Base-by-base conservation (phyloP, 2,113 vertebrate species). In the Mesembrinibis cayennensis region DNA sequence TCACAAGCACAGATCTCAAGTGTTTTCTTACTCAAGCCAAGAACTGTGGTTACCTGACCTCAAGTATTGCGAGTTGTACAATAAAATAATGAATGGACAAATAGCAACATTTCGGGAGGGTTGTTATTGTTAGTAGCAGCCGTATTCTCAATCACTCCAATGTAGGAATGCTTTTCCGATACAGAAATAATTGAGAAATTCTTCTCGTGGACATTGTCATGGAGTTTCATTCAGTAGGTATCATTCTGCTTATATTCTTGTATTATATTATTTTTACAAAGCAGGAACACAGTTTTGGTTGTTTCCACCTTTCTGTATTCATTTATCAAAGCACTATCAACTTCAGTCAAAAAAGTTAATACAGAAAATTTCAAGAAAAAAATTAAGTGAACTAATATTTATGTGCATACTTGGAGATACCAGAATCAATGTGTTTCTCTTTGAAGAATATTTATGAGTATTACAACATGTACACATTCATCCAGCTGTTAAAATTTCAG, bases 91-190 rank as follows among this genome's bases (percentile, higher is more conserved):
- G 7, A 91, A 67, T 5, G 9, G 9, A 34, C 42, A 63, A 63
- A 58, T 9, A 44, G 7, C 5, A 56, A 58, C 3, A 21, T 76
- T 29, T 55, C 0, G 3, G 5, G 7, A 5, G 0, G 2, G 29
- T 70, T 85, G 25, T 30, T 40, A 23, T 14, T 80, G 21, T 38
- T 47, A 58, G 36, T 16, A 59, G 40, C 4, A 69, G 36, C 32
- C 56, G 8, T 16, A 34, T 42, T 73, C 52, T 82, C 36, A 69
- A 7, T 69, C 30, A 47, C 3, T 40, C 49, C 16, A 18, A 7
- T 7, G 4, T 32, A 45, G 27, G 29, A 50, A 77, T 44, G 34
- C 2, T 77, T 34, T 67, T 76, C 32, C 72, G 17, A 50, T 32
- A 34, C 34, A 15, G 32, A 89, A 77, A 34, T 69, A 11, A 26